Evolutionary conservation across 2,113 vertebrate genomes (phyloP).

Genomic region (Potamarius usumacintae): DNA sequence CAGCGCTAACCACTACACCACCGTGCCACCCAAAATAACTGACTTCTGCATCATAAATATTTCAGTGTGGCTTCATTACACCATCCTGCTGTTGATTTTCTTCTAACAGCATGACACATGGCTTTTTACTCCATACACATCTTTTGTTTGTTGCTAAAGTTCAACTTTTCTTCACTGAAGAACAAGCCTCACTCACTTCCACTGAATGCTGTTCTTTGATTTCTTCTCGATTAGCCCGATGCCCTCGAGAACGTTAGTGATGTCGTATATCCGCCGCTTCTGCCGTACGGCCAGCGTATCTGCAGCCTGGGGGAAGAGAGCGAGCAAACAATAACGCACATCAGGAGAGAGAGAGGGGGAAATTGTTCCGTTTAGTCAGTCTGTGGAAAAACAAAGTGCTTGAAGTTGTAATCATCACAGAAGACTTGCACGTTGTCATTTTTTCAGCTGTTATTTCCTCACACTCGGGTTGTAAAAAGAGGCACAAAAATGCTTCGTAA

Average conservation of each 20-base stretch:
- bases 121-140: neutral
- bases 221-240: constrained; percentile 98
- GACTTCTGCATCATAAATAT: neutral
- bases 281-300: constrained; percentile 96
- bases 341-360: too few relatives aligned
- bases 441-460: neutral
- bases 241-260: constrained; percentile 96
- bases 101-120: neutral
- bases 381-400: too few relatives aligned
- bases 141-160: neutral
- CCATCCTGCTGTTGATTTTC: neutral
- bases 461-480: neutral
- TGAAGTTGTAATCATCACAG: neutral
- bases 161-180: neutral
- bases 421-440: neutral
- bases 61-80: neutral
- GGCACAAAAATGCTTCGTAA: neutral
- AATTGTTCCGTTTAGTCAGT: too few relatives aligned
- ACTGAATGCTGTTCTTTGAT: constrained; percentile 99
- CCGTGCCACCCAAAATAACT: too few relatives aligned
- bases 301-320: constrained; percentile 78
- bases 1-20: too few relatives aligned
- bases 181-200: constrained; percentile 86
- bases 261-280: constrained; percentile 96
- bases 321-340: neutral